These are phyloP conservation scores for Pseudopipra pipra DNA, from an alignment of 2,113 vertebrate genomes.

Conservation along the genomic window DNA sequence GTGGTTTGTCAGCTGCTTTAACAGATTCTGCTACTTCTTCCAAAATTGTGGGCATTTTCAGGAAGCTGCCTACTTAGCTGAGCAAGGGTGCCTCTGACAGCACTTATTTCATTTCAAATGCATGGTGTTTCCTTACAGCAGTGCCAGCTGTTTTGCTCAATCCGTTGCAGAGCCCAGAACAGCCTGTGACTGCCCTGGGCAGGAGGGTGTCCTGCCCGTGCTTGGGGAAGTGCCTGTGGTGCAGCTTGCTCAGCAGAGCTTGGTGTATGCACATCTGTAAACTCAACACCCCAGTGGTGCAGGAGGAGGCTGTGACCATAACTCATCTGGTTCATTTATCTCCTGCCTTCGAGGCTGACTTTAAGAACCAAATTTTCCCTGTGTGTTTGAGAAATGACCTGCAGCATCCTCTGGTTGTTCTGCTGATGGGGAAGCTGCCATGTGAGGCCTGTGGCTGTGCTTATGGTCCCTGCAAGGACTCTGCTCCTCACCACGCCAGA, in stretches of 20 bases:
- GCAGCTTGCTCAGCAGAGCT: not conserved
- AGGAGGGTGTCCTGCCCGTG: not conserved
- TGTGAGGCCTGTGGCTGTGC: not conserved
- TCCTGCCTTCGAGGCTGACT: not conserved
- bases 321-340: not conserved
- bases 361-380: not conserved
- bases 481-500: accelerated
- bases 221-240: not conserved
- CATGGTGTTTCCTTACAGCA: not conserved
- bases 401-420: not conserved
- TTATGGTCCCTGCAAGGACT: not conserved
- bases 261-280: accelerated
- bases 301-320: not conserved
- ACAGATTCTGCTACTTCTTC: not conserved
- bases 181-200: not conserved
- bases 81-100: not conserved
- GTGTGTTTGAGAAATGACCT: not conserved
- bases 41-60: not conserved
- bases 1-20: not conserved
- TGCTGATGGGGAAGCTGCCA: not conserved
- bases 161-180: not conserved
- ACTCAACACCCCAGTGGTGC: not conserved
- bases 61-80: not conserved
- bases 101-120: not conserved
- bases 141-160: not conserved